These are phyloP conservation scores for Flexamia atlantica DNA, from an alignment of 2,888 invertebrate genomes.

Conservation along the genomic window DNA sequence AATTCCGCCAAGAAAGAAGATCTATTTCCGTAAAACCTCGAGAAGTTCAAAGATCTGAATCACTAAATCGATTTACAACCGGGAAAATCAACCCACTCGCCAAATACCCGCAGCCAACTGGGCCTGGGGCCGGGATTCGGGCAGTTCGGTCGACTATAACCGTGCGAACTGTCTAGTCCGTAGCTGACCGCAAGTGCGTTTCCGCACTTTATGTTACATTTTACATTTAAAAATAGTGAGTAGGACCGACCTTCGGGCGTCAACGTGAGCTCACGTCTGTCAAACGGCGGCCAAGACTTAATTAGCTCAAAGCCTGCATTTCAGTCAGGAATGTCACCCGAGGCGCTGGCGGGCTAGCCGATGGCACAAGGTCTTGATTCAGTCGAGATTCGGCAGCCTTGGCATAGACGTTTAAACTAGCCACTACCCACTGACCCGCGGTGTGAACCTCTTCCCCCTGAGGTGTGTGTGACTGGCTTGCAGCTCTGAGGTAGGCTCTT, in stretches of 20 bases:
- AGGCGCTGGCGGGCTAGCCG: slow-evolving; percentile 22
- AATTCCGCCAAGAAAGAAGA: too few species aligned
- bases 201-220: neutral
- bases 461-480: neutral
- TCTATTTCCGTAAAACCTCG: neutral
- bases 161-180: neutral
- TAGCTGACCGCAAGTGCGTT: neutral
- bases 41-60: neutral
- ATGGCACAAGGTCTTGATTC: slow-evolving; percentile 42
- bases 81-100: neutral
- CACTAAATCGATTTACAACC: neutral
- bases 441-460: slow-evolving; percentile 11
- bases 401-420: slow-evolving; percentile 52
- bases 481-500: neutral
- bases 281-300: slow-evolving; percentile 35
- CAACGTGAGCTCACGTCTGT: neutral
- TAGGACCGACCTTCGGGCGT: slow-evolving; percentile 20
- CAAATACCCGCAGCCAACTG: neutral
- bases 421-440: neutral
- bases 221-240: slow-evolving; percentile 20
- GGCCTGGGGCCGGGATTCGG: neutral
- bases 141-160: neutral
- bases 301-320: slow-evolving; percentile 56
- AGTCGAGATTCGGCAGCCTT: slow-evolving; percentile 41
- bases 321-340: slow-evolving; percentile 18